Percentiles rank a stretch among this genome's conserved stretches.
Conservation (phyloP, 2,888 invertebrate genomes). For the Anarsia innoxiella region DNA sequence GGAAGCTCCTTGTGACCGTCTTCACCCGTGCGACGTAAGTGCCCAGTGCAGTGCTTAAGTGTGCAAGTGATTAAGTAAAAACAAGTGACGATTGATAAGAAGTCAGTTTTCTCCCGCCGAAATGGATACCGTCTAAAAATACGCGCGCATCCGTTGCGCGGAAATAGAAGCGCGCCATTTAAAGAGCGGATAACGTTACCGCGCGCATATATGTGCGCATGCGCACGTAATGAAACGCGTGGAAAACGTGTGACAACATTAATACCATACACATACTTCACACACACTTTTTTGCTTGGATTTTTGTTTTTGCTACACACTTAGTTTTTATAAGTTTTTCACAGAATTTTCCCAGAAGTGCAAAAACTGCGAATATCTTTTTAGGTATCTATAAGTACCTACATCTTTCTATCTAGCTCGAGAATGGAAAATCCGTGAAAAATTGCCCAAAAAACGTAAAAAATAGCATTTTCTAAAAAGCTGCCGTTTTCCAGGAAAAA, state of each 20-base stretch:
- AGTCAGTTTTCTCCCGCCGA: slow-evolving; percentile 26
- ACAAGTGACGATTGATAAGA: too few species aligned
- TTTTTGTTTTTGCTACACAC: slow-evolving; percentile 11
- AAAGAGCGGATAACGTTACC: slow-evolving; percentile 65
- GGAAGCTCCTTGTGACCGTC: slow-evolving; percentile 65
- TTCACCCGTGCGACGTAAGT: slow-evolving; percentile 75
- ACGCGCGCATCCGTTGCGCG: slow-evolving; percentile 43
- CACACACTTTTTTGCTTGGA: slow-evolving; percentile 8
- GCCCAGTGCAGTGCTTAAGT: slow-evolving; percentile 53
- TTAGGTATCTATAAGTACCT: too few species aligned
- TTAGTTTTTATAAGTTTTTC: not conserved
- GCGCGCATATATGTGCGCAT: too few species aligned
- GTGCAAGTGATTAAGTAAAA: slow-evolving; percentile 39
- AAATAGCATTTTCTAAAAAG: too few species aligned
- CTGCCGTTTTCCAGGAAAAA: too few species aligned
- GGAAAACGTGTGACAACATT: slow-evolving; percentile 10
- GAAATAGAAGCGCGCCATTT: slow-evolving; percentile 58
- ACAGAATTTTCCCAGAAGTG: too few species aligned
- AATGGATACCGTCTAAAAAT: slow-evolving; percentile 47
- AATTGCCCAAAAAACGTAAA: too few species aligned
- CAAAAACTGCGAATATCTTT: too few species aligned
- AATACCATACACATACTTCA: slow-evolving; percentile 4
- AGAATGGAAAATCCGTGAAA: too few species aligned
- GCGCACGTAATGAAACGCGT: slow-evolving; percentile 18
- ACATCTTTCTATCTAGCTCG: too few species aligned